These are phyloP conservation scores for Zootermopsis nevadensis DNA, from an alignment of 2,888 invertebrate genomes.

Conservation along the genomic window DNA sequence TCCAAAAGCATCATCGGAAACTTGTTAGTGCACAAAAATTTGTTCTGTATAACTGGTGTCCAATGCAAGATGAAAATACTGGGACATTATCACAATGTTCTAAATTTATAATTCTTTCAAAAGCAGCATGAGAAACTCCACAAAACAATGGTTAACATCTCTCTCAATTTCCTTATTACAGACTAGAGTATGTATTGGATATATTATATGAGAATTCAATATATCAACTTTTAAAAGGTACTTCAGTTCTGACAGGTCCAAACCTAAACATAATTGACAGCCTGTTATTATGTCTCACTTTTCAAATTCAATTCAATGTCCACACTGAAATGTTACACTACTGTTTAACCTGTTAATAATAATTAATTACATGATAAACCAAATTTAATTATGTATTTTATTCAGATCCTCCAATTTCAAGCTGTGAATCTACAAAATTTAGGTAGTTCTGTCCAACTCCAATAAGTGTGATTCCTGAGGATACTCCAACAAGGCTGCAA, in stretches of 20 bases:
- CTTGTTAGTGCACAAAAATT: too few relatives aligned
- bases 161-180: not conserved
- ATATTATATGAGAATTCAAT: not conserved
- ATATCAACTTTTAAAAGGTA: not conserved
- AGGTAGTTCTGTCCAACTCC: slow-evolving; percentile 74
- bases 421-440: slow-evolving; percentile 67
- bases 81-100: too few relatives aligned
- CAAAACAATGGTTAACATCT: too few relatives aligned
- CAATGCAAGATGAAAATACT: too few relatives aligned
- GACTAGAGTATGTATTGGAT: not conserved
- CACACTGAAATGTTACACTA: not conserved
- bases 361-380: not conserved
- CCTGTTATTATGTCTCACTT: not conserved
- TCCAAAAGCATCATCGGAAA: too few relatives aligned
- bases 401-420: slow-evolving; percentile 17
- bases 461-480: slow-evolving; percentile 75
- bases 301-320: too few relatives aligned
- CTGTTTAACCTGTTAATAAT: not conserved
- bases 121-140: too few relatives aligned
- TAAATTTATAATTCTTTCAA: too few relatives aligned
- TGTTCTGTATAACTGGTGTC: too few relatives aligned
- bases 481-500: slow-evolving; percentile 76
- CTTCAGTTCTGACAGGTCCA: not conserved
- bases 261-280: too few relatives aligned
- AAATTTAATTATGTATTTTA: not conserved